Base-by-base conservation (phyloP, 2,113 vertebrate genomes). In the Calyptomena viridis region DNA sequence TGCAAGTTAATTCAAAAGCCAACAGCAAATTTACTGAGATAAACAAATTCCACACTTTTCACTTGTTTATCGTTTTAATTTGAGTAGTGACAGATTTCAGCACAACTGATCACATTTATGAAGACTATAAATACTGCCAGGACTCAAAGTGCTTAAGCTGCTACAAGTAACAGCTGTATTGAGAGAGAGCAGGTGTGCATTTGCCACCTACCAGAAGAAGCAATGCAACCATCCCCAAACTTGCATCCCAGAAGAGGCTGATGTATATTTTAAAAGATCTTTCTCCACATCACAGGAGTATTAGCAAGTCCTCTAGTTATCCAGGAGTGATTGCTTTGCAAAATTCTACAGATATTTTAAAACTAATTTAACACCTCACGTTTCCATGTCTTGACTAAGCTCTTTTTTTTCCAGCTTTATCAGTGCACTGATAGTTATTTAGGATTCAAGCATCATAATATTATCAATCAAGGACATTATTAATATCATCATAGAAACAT, bases 31-130 rank as follows among this genome's bases (percentile, higher is more conserved):
- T 49, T 53, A 56, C 37, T 15, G n/a, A 66, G 47, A 75, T 35
- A 62, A 75, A 58, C 4, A 59, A 77, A 64, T 42, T 39, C 24
- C 24, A 68, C 8, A 5, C 12, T 90, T 67, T 49, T 58, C 46
- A 85, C 47, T 52, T 55, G 33, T 35, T 78, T 50, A 84, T 10
- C n/a, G 37, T 95, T 90, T 62, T 9, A 46, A 40, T 62, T 44
- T 59, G 47, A 47, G 33, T 15, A 67, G n/a, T 0, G 0, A 53
- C 0, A 30, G 52, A 59, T 91, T 67, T 67, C 82, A 67, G 52
- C 14, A 15, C 33, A 84, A 55, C n/a, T 47, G 50, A 35, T 78
- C 66, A 53, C 8, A 25, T 30, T 83, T 76, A 28, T 2, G 44
- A 73, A 27, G 27, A 18, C 50, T 4, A 66, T 31, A 84, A 62